Evolutionary conservation across 1,140 invertebrate genomes (phyloP).

Genomic region (Nasonia vitripennis): DNA sequence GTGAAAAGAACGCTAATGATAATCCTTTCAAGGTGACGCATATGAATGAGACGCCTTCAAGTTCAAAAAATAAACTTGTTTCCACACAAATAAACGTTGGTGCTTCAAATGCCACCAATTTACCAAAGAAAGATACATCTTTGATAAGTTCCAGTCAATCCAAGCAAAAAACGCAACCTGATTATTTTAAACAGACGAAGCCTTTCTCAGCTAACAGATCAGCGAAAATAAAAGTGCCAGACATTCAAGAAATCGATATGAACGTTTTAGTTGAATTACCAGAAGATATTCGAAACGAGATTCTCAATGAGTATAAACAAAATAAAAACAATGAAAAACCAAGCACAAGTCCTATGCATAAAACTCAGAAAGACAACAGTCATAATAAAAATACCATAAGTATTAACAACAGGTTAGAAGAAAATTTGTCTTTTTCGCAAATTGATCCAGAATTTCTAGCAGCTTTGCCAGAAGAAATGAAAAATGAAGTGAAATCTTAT

Average conservation of each 20-base stretch:
- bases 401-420: constrained; percentile 26
- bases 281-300: constrained; percentile 78
- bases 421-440: constrained; percentile 68
- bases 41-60: not conserved
- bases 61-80: not conserved
- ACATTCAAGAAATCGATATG: constrained; percentile 74
- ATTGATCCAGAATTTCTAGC: constrained; percentile 75
- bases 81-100: not conserved
- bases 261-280: constrained; percentile 79
- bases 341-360: not conserved
- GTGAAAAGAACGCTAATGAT: not conserved
- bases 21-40: not conserved
- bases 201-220: constrained; percentile 51
- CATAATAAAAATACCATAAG: not conserved
- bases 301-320: constrained; percentile 76
- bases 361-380: constrained; percentile 24
- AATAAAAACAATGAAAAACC: constrained; percentile 51
- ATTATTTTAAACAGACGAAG: constrained; percentile 61
- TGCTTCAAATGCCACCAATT: not conserved
- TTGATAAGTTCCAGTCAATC: constrained; percentile 54
- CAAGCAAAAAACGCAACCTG: constrained; percentile 59
- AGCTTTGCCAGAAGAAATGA: constrained; percentile 75
- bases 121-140: not conserved
- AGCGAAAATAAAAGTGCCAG: constrained; percentile 59
- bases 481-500: constrained; percentile 71